These are phyloP conservation scores for Crocodylus rhombifer DNA, from an alignment of 2,797 vertebrate genomes.

Conservation along the genomic window DNA sequence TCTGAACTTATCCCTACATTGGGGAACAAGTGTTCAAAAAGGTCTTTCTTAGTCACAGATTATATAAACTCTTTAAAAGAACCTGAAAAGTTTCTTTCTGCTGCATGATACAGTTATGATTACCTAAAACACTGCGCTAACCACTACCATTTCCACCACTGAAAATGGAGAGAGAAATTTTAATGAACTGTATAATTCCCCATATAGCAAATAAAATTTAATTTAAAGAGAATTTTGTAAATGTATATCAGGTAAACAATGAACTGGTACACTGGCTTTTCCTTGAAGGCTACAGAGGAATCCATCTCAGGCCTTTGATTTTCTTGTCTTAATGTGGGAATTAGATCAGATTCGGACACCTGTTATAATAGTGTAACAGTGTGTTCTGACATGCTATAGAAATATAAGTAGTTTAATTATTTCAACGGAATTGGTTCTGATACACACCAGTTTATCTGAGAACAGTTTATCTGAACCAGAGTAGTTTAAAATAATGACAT, in stretches of 20 bases:
- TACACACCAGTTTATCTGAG: neutral
- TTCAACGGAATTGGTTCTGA: neutral
- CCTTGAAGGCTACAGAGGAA: constrained; percentile 6
- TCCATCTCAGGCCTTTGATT: neutral
- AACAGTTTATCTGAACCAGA: neutral
- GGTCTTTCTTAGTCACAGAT: neutral
- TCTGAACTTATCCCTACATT: neutral
- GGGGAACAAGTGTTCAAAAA: neutral
- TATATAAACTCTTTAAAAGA: neutral
- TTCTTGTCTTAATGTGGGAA: neutral
- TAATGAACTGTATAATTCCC: neutral
- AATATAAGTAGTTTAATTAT: constrained; percentile 5
- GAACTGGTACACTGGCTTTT: neutral
- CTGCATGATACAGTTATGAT: neutral
- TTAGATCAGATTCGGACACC: neutral
- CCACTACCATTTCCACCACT: neutral
- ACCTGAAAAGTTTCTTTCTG: neutral
- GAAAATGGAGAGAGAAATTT: neutral
- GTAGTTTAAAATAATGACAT: neutral
- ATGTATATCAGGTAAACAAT: neutral
- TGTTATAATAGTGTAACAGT: neutral
- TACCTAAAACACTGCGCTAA: neutral
- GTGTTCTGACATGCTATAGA: neutral
- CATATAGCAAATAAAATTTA: neutral
- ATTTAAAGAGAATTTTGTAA: neutral